Conservation (phyloP, 2,888 invertebrate species). For the Drosophila meridionalis region DNA sequence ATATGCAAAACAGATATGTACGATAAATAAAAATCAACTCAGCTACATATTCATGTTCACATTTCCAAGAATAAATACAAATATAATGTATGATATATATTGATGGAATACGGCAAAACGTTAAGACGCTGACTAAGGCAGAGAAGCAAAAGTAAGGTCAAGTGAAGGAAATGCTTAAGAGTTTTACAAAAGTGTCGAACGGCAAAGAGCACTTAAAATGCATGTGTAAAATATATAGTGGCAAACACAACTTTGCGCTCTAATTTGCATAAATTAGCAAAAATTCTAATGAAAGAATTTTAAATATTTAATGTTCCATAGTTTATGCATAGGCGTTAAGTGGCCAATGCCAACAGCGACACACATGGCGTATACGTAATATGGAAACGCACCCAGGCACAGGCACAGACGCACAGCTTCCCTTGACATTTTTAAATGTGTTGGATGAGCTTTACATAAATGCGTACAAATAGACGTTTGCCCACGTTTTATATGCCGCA, state of each 20-base stretch:
- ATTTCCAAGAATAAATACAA: conserved; percentile 59
- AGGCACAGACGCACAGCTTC: conserved; percentile 34
- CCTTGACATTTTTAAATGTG: conserved; percentile 65
- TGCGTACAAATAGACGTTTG: conserved; percentile 7
- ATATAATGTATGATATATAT: conserved; percentile 13
- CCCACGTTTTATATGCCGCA: conserved; percentile 7
- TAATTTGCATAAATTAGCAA: conserved; percentile 28
- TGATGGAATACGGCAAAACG: conserved; percentile 22
- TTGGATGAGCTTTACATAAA: conserved; percentile 32
- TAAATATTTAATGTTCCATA: conserved; percentile 15
- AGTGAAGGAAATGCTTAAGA: conserved; percentile 40
- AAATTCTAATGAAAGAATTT: conserved; percentile 21
- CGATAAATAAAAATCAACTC: conserved; percentile 11
- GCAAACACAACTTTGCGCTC: neutral
- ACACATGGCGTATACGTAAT: conserved; percentile 75
- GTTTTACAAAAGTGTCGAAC: conserved; percentile 1
- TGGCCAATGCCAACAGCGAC: conserved; percentile 59
- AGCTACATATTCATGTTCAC: conserved; percentile 22
- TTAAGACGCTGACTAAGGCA: conserved; percentile 52
- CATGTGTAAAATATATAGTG: conserved; percentile 25
- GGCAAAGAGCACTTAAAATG: conserved; percentile 23
- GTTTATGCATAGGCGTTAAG: conserved; percentile 36
- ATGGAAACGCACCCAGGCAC: conserved; percentile 35
- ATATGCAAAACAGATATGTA: conserved; percentile 12
- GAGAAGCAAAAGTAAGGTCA: conserved; percentile 45